phyloP scores from a whole-genome alignment of 2,797 vertebrate species.

The Holocentrus rufus region DNA sequence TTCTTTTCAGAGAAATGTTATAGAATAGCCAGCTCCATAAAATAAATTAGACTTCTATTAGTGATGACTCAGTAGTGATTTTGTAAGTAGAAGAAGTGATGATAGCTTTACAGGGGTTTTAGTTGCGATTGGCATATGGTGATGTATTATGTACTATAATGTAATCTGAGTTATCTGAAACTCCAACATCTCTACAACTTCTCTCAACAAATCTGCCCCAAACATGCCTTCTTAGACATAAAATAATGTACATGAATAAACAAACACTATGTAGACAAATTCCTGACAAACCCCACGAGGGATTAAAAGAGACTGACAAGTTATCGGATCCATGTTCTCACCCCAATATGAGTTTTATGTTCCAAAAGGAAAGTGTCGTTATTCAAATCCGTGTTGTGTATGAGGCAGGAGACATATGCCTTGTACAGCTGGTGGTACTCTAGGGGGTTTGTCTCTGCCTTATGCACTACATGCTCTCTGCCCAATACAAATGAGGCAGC shows the following conservation, averaged over 20 bases:
- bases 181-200: not conserved
- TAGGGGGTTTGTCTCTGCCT: constrained; percentile 59
- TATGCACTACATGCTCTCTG: constrained; percentile 65
- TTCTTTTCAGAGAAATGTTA: not conserved
- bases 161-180: not conserved
- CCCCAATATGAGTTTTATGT: constrained; percentile 14
- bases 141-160: not conserved
- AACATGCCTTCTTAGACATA: not conserved
- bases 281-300: constrained; percentile 21
- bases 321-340: constrained; percentile 7
- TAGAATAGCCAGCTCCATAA: not conserved
- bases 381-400: constrained; percentile 42
- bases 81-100: not conserved
- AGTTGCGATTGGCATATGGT: not conserved
- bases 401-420: constrained; percentile 62
- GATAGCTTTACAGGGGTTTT: not conserved
- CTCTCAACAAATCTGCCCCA: not conserved
- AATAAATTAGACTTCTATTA: not conserved
- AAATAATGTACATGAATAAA: not conserved
- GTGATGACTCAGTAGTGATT: not conserved
- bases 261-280: constrained; percentile 27
- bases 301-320: constrained; percentile 41
- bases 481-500: constrained; percentile 73
- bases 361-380: constrained; percentile 26
- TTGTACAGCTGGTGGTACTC: constrained; percentile 72